Conservation (phyloP, 2,113 vertebrate genomes). For the Odocoileus hemionus region DNA sequence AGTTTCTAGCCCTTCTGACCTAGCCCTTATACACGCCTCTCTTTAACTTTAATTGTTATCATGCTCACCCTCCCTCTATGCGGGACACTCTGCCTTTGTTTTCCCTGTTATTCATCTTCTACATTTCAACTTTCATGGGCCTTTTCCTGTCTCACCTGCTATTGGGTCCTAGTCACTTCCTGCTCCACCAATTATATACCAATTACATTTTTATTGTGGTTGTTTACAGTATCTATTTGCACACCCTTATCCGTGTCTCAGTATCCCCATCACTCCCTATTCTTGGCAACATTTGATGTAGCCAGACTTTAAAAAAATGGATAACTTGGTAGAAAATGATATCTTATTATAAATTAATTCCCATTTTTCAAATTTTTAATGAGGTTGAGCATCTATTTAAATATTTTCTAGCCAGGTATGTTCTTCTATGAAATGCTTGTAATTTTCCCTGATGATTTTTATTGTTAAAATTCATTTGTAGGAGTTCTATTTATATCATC, state of each 20-base stretch:
- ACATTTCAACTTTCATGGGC: neutral
- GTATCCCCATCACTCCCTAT: neutral
- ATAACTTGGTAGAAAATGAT: neutral
- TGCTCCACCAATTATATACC: neutral
- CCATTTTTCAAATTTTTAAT: conserved; percentile 17
- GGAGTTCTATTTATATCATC: neutral
- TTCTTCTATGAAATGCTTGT: neutral
- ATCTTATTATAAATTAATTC: neutral
- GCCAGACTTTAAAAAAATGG: neutral
- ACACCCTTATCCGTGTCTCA: neutral
- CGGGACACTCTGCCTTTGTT: neutral
- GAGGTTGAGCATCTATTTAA: neutral
- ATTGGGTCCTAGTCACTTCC: neutral
- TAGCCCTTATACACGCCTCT: neutral
- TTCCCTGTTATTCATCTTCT: neutral
- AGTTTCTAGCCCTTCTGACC: neutral
- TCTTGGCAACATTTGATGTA: neutral
- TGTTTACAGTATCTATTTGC: neutral
- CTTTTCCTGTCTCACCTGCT: neutral
- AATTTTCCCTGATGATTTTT: neutral
- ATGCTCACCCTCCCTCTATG: neutral
- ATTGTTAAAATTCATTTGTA: neutral
- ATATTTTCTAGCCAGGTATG: neutral
- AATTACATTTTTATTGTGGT: neutral
- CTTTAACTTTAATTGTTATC: neutral